Evolutionary conservation across 2,113 vertebrate species (phyloP).

Genomic region (Tenrec ecaudatus): DNA sequence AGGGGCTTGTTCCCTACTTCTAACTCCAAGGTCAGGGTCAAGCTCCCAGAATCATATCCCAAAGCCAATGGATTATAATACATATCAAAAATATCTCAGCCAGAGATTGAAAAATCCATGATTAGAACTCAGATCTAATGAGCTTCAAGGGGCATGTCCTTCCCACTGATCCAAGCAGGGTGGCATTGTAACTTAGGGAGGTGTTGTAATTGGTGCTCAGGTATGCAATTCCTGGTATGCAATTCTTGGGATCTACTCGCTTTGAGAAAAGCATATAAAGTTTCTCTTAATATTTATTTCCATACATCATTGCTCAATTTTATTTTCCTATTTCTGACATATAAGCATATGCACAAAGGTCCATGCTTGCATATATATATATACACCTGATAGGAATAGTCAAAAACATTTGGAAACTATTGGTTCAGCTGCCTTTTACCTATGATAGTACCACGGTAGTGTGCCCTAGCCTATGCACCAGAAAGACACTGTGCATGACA

Average conservation of each 20-base stretch:
- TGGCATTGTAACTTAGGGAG: background rate
- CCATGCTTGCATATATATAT: background rate
- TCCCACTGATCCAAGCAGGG: background rate
- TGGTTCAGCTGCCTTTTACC: constrained; percentile 20
- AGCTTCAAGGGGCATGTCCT: background rate
- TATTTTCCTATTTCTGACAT: constrained; percentile 4
- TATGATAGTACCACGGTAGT: background rate
- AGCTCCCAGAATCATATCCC: background rate
- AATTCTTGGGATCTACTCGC: background rate
- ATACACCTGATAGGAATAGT: background rate
- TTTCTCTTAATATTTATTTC: background rate
- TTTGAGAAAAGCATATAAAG: background rate
- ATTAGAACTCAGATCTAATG: background rate
- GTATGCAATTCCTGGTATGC: background rate
- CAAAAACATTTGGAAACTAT: background rate
- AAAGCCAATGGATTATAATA: background rate
- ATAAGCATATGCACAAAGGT: background rate
- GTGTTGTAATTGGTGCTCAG: background rate
- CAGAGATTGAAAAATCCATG: background rate
- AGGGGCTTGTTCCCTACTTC: background rate
- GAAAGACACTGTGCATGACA: background rate
- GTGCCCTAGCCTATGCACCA: background rate
- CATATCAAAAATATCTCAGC: background rate
- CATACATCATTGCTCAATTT: background rate
- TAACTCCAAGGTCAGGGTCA: background rate